A percentile compares a stretch with the other conserved stretches of the same genome.
phyloP scores from a whole-genome alignment of 2,797 vertebrate species.

The Sus cebifrons region DNA sequence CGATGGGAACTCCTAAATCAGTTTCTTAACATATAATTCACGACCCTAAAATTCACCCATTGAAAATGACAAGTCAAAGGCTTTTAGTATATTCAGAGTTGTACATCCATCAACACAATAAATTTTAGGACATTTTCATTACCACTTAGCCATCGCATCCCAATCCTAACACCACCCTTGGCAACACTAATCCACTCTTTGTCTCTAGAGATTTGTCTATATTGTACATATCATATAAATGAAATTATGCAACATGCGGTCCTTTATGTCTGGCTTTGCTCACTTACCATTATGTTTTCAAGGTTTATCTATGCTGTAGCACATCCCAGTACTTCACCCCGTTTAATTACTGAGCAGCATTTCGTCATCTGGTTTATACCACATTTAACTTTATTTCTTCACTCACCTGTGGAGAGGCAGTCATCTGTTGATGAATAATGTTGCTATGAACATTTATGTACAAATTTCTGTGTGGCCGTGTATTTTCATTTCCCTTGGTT shows the following conservation, averaged over 20 bases:
- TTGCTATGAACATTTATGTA: background rate
- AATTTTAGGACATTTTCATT: no score
- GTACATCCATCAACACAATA: no score
- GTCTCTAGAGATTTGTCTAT: no score
- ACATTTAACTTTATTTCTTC: background rate
- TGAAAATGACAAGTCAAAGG: no score
- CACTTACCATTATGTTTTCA: background rate
- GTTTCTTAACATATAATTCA: no score
- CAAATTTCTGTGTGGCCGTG: background rate
- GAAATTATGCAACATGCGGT: background rate
- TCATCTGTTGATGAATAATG: background rate
- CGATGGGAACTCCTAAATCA: no score
- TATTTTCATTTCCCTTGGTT: background rate
- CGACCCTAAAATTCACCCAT: no score
- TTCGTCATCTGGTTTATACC: background rate
- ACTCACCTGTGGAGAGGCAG: background rate
- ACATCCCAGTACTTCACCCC: background rate
- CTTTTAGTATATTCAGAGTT: no score
- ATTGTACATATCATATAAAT: background rate
- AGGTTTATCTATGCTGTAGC: background rate
- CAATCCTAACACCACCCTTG: no score
- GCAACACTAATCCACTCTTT: no score
- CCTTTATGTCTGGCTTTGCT: background rate
- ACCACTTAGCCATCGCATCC: no score
- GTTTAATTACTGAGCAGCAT: background rate